These are phyloP conservation scores for Drosophila bocqueti DNA, from an alignment of 1,140 invertebrate species.

Conservation along the genomic window DNA sequence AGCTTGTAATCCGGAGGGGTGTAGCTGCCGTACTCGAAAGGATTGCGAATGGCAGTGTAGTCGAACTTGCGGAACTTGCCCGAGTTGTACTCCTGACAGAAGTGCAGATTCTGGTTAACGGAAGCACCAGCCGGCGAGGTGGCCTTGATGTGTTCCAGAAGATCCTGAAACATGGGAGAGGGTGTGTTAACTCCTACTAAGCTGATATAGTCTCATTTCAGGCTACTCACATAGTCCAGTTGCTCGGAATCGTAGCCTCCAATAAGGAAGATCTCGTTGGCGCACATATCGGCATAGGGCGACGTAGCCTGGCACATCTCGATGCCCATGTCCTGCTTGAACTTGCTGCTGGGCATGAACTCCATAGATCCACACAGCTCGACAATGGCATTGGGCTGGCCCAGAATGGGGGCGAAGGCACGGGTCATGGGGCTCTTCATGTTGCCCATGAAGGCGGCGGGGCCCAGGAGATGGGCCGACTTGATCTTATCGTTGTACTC, in stretches of 20 bases:
- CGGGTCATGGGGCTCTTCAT: constrained; percentile 83
- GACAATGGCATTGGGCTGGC: constrained; percentile 80
- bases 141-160: constrained; percentile 79
- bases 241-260: constrained; percentile 86
- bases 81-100: constrained; percentile 85
- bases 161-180: constrained; percentile 69
- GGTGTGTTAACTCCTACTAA: background rate
- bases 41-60: constrained; percentile 85
- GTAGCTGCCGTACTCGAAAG: constrained; percentile 84
- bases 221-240: constrained; percentile 68
- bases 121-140: constrained; percentile 87
- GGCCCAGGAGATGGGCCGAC: constrained; percentile 86
- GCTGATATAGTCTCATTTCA: background rate
- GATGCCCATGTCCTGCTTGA: constrained; percentile 85
- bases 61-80: constrained; percentile 85
- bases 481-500: constrained; percentile 87
- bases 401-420: constrained; percentile 64
- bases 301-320: constrained; percentile 85
- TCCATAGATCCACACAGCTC: constrained; percentile 86
- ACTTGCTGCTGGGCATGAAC: constrained; percentile 85
- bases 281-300: constrained; percentile 85
- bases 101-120: constrained; percentile 85
- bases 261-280: constrained; percentile 87
- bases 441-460: constrained; percentile 86
- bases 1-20: constrained; percentile 87